These are phyloP conservation scores for Eilema caniola DNA, from an alignment of 2,888 invertebrate genomes.

Conservation along the genomic window DNA sequence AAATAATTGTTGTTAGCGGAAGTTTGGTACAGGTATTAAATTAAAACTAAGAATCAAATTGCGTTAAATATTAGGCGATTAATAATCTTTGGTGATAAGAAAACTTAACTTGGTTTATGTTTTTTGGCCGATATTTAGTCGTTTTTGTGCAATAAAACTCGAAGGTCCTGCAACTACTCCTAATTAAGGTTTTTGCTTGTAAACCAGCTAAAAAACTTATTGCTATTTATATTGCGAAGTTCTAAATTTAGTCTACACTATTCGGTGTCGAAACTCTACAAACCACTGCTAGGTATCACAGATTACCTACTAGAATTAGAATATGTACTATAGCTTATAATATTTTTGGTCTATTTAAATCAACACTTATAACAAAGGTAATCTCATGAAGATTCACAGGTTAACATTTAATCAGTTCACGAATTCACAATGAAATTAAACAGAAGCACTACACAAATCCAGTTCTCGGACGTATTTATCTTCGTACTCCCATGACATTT, in stretches of 20 bases:
- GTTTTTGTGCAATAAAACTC: conserved; percentile 35
- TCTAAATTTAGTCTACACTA: not conserved
- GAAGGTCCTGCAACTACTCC: conserved; percentile 26
- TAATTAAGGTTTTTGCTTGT: conserved; percentile 41
- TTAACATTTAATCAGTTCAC: not conserved
- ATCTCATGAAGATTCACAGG: not conserved
- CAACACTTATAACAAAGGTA: not conserved
- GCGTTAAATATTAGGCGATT: conserved; percentile 13
- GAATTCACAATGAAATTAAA: conserved; percentile 3
- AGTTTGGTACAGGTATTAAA: not conserved
- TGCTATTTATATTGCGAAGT: not conserved
- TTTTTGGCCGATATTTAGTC: conserved; percentile 25
- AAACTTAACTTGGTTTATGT: conserved; percentile 25
- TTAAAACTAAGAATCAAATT: not conserved
- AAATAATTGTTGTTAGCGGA: not conserved
- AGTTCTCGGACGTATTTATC: conserved; percentile 43
- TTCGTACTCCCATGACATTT: conserved; percentile 60
- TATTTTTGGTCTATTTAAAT: not conserved
- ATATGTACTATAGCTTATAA: not conserved
- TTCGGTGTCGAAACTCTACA: not conserved
- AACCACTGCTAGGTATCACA: not conserved
- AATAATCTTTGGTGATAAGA: conserved; percentile 41
- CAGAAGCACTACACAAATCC: conserved; percentile 23
- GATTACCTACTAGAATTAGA: too few relatives aligned
- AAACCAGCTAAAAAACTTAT: conserved; percentile 14